These are phyloP conservation scores for Mycalesis mineus DNA, from an alignment of 2,888 invertebrate species.

Conservation along the genomic window DNA sequence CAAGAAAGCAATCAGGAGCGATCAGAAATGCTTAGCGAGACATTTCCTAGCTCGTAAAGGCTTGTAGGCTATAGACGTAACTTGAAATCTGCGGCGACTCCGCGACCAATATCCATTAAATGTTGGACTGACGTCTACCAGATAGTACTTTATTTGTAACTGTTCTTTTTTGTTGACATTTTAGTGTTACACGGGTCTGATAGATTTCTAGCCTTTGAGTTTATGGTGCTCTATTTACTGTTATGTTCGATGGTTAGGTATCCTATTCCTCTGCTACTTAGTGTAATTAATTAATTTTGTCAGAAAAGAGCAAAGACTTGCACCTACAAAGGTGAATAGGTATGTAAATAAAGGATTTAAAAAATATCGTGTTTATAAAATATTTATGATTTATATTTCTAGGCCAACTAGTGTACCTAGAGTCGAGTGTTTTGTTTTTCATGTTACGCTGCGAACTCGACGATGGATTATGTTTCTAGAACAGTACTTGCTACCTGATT, in stretches of 20 bases:
- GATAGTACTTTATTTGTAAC: neutral
- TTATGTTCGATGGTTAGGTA: neutral
- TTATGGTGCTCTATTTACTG: neutral
- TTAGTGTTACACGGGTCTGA: neutral
- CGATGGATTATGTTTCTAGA: no score
- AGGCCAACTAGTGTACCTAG: no score
- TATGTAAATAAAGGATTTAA: no score
- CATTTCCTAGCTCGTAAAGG: conserved; percentile 27
- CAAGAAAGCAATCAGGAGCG: conserved; percentile 28
- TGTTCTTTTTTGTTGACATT: neutral
- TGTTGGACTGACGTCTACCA: conserved; percentile 3
- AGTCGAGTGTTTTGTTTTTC: no score
- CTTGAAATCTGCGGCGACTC: conserved; percentile 1
- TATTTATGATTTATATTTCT: no score
- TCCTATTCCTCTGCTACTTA: no score
- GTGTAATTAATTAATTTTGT: no score
- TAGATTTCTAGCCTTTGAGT: neutral
- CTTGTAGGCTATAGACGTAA: conserved; percentile 9
- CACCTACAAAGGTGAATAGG: no score
- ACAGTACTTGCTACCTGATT: no score
- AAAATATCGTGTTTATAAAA: no score
- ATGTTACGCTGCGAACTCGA: no score
- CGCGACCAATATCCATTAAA: conserved; percentile 8
- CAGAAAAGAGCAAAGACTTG: no score
- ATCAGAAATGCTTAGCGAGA: conserved; percentile 33